Conservation (phyloP, 1,140 invertebrate species). For the Holcopasites calliopsidis region DNA sequence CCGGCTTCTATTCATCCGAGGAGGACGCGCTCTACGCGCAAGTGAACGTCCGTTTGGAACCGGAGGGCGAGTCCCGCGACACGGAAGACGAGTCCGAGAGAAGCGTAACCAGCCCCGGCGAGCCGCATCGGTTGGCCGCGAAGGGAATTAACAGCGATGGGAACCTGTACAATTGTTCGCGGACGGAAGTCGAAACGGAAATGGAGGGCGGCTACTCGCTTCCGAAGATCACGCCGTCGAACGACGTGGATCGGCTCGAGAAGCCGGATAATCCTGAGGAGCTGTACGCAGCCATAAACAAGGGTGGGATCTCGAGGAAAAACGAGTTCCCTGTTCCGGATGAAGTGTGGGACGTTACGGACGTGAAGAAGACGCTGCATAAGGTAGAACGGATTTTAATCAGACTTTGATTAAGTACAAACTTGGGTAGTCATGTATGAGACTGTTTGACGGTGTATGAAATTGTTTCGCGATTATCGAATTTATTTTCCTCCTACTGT, state of each 20-base stretch:
- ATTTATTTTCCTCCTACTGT: no score
- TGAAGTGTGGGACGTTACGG: slow-evolving; percentile 71
- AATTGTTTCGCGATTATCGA: neutral
- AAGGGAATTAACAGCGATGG: slow-evolving; percentile 44
- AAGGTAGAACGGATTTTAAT: slow-evolving; percentile 51
- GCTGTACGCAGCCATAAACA: slow-evolving; percentile 77
- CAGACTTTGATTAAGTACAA: no score
- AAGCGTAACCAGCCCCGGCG: slow-evolving; percentile 32
- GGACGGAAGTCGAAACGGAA: slow-evolving; percentile 58
- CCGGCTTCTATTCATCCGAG: slow-evolving; percentile 59
- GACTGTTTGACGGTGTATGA: neutral
- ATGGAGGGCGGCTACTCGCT: slow-evolving; percentile 68
- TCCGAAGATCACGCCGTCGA: slow-evolving; percentile 68
- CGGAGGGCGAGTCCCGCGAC: slow-evolving; percentile 75
- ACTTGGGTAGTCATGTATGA: no score
- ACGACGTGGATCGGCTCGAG: slow-evolving; percentile 62
- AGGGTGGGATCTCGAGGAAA: slow-evolving; percentile 68
- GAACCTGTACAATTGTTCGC: slow-evolving; percentile 67
- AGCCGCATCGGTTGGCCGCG: slow-evolving; percentile 24
- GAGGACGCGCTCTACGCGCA: slow-evolving; percentile 76
- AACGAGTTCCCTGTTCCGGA: slow-evolving; percentile 69
- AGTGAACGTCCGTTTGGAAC: slow-evolving; percentile 74
- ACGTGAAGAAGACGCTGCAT: slow-evolving; percentile 64
- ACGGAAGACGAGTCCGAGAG: slow-evolving; percentile 74
- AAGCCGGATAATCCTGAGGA: slow-evolving; percentile 73